These are phyloP conservation scores for Helobdella robusta DNA, from an alignment of 2,888 invertebrate species.

Conservation along the genomic window DNA sequence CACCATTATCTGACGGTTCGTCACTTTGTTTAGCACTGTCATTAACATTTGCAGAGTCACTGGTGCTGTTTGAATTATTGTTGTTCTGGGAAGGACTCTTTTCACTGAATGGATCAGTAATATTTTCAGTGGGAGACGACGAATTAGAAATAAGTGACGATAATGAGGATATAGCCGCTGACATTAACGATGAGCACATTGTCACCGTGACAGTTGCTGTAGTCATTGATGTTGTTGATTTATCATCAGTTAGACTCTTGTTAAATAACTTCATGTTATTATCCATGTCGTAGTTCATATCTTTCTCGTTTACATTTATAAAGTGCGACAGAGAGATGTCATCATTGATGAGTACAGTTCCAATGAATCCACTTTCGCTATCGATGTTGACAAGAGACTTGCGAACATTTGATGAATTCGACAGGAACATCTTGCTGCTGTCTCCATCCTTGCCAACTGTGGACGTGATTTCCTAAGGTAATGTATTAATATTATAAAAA, in stretches of 20 bases:
- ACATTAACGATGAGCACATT: not conserved
- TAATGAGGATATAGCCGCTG: not conserved
- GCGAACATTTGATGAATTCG: not conserved
- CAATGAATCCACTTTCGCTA: no score
- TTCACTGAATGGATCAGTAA: no score
- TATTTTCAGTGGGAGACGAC: not conserved
- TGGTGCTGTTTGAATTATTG: no score
- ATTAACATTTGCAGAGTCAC: no score
- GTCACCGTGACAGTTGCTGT: not conserved
- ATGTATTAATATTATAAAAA: no score
- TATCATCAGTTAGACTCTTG: not conserved
- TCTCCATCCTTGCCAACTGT: conserved; percentile 9
- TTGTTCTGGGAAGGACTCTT: no score
- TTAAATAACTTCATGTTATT: not conserved
- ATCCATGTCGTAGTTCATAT: no score
- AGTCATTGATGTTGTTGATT: not conserved
- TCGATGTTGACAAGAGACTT: not conserved
- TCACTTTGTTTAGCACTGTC: no score
- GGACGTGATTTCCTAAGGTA: conserved; percentile 16
- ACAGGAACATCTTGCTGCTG: not conserved
- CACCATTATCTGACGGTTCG: no score
- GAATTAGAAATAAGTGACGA: conserved; percentile 13
- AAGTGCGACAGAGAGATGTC: no score
- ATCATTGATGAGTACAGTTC: no score
- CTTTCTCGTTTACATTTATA: no score